phyloP scores from a whole-genome alignment of 1,140 invertebrate genomes.

The Stegodyphus dumicola region DNA sequence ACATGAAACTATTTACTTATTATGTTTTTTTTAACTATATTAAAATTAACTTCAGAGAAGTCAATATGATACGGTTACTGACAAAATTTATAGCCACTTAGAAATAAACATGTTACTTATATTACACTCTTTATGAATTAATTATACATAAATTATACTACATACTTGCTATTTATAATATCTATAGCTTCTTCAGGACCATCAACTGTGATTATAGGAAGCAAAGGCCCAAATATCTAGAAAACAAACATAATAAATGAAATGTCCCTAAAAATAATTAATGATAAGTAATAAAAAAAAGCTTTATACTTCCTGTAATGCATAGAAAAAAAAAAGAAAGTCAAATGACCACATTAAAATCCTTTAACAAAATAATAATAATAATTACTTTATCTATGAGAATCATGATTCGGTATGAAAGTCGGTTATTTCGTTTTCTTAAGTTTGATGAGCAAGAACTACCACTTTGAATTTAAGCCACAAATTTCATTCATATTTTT shows the following conservation, averaged over 20 bases:
- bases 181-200: slow-evolving; percentile 65
- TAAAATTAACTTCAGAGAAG: too few relatives aligned
- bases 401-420: too few relatives aligned
- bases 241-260: slow-evolving; percentile 9
- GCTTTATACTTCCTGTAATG: background rate
- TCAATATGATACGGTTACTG: background rate
- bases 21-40: too few relatives aligned
- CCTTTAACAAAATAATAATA: too few relatives aligned
- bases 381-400: too few relatives aligned
- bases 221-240: slow-evolving; percentile 71
- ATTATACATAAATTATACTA: background rate
- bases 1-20: too few relatives aligned
- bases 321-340: background rate
- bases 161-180: slow-evolving; percentile 64
- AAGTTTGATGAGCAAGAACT: too few relatives aligned
- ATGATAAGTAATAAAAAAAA: background rate
- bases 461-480: too few relatives aligned
- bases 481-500: too few relatives aligned
- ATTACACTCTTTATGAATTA: too few relatives aligned
- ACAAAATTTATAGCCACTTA: background rate
- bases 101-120: too few relatives aligned
- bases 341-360: background rate
- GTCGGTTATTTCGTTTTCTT: too few relatives aligned
- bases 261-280: background rate
- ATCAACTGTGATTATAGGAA: slow-evolving; percentile 69